Evolutionary conservation across 2,888 invertebrate genomes (phyloP), one percentile per base, ranked within the genome.

Genomic region (Itoplectis maculator): DNA sequence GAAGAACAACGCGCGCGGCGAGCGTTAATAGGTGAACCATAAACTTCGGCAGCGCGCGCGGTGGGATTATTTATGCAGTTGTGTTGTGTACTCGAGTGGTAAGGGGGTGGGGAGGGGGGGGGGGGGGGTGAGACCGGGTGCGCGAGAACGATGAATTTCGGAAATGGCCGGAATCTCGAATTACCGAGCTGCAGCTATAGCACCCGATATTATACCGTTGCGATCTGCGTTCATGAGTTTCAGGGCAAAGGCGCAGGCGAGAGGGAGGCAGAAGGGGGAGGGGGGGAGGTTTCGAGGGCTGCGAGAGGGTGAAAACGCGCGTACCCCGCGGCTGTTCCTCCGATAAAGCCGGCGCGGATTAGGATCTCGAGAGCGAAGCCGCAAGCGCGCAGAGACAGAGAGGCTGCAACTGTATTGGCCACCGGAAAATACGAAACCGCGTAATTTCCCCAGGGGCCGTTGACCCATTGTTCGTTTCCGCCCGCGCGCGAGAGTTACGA

Each of bases 401-500:
- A 69, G 72, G 74, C 49, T 69, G 81, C 1, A 9, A 49, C 59
- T 15, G 42, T 65, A 68, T 72, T 66, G 82, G 75, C 75, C 70
- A 75, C 79, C 82, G 81, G 79, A 85, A 85, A 81, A 83, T 83
- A 69, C 83, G 76, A 83, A 83, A 85, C 81, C 79, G 79, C 83
- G 70, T 85, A 83, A 85, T 85, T 85, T 85, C 84, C 84, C 84
- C 68, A 77, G 83, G 79, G 84, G 74, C 72, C 42, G 76, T 83
- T 81, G 84, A 80, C 76, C 83, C 78, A 82, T 82, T 82, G 82
- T 82, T 75, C 66, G 72, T 75, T 82, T 79, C 79, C 79, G 79
- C 40, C 72, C 15, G 11, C 56, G 11, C 56, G n/a, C 59, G 40
- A 56, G 61, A 78, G 65, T 72, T 79, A 56, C 72, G 72, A 65